Evolutionary conservation across 2,113 vertebrate genomes (phyloP), one percentile per base, ranked within the genome.

Genomic region (Balaeniceps rex): DNA sequence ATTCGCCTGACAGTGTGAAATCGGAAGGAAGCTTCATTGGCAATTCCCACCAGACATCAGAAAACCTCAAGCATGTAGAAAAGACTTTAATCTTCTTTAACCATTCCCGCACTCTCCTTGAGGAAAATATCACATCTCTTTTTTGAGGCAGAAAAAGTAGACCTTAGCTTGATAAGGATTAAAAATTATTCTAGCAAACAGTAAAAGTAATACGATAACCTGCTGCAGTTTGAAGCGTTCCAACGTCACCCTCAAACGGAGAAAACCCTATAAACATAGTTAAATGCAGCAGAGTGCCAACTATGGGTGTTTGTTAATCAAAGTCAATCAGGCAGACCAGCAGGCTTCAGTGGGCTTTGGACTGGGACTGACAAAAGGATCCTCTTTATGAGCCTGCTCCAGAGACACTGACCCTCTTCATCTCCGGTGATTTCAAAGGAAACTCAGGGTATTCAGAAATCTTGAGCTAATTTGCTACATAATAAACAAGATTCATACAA

Each of bases 21-120:
- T 85, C 64, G 12, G 71, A 85, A 97, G 94, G 96, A 97, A 97
- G 94, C 82, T 94, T 93, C 93, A 96, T 42, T 87, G 94, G 94
- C 97, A 97, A 97, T 95, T 95, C 94, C 96, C 68, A 94, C 55
- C 65, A 96, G 91, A 93, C 88, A 70, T 77, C 91, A 97, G 95
- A 85, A 94, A 89, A 88, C 83, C 96, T 96, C 90, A 63, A 90
- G 94, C 89, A 94, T 80, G 70, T 87, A 95, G 96, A 95, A 97
- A 76, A 74, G 72, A 91, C 78, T 94, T 93, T 94, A 87, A 97
- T 95, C 93, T 94, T 96, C 86, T 93, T 97, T 97, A 93, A 94
- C 83, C 65, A 66, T 93, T 74, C 74, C 80, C 0, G 0, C 58
- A 44, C 51, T 96, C 65, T 96, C 68, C 87, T 84, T 61, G 78